Conservation (phyloP, 2,113 vertebrate species). For the Serinus canaria region DNA sequence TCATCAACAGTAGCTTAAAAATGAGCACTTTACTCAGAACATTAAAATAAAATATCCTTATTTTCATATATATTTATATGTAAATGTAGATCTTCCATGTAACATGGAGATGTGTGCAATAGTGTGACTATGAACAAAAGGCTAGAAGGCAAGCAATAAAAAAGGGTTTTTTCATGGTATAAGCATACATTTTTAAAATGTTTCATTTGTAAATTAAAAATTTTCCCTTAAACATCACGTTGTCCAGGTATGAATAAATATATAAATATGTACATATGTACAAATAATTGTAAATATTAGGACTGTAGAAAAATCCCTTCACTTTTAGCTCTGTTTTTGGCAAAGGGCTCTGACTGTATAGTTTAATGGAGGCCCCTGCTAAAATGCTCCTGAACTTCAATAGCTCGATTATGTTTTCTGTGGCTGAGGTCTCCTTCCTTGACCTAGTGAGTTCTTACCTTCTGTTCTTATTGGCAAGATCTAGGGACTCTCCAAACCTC, state of each 20-base stretch:
- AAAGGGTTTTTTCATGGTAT: conserved; percentile 26
- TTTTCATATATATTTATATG: conserved; percentile 67
- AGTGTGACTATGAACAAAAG: conserved; percentile 20
- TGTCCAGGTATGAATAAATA: conserved; percentile 61
- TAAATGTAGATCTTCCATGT: conserved; percentile 56
- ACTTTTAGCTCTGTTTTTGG: conserved; percentile 43
- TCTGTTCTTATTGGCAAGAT: not conserved
- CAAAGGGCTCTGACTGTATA: conserved; percentile 52
- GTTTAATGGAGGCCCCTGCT: conserved; percentile 40
- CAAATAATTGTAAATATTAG: conserved; percentile 69
- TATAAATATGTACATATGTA: conserved; percentile 79
- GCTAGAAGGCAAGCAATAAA: conserved; percentile 65
- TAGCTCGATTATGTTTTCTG: not conserved
- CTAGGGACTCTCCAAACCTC: not conserved
- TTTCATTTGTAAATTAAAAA: conserved; percentile 58
- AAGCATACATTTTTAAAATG: conserved; percentile 41
- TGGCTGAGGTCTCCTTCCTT: not conserved
- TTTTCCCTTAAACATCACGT: not conserved
- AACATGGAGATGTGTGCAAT: conserved; percentile 40
- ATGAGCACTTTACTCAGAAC: conserved; percentile 56
- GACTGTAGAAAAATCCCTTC: conserved; percentile 41
- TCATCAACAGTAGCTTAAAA: conserved; percentile 57
- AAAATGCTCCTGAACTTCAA: conserved; percentile 16
- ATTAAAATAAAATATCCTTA: conserved; percentile 49
- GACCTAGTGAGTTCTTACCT: not conserved